Base-by-base conservation (phyloP, 2,797 vertebrate species). In the Scyliorhinus canicula region DNA sequence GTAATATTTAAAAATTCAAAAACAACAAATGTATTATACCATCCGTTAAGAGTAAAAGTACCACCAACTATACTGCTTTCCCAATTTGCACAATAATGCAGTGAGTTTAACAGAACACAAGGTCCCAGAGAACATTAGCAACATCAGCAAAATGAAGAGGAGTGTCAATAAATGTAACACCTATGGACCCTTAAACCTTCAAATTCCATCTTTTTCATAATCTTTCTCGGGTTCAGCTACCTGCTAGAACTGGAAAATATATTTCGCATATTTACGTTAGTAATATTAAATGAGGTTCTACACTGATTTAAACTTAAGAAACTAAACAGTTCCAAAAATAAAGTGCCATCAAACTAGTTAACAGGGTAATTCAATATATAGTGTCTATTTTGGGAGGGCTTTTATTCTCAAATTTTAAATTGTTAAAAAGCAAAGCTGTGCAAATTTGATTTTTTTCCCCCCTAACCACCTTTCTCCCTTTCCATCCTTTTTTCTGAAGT, bases 341-440 rank as follows among this genome's bases (percentile, higher is more conserved):
- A 79, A 44, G 7, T 82, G 40, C 7, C 19, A 82, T 44, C 19
- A 40, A 40, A 21, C 44, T 40, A 60, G 60, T 90, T 88, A 35
- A 86, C 12, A 57, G 55, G 55, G 52, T 7, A 57, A 57, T 88
- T 88, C 28, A 85, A 55, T 28, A 31, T 4, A n/a, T 21, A 21
- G n/a, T 63, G 7, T 63, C 63, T 91, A 60, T 63, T 63, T 63
- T 44, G 57, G 52, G 63, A 63, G 57, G 57, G 19, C 3, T n/a
- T 65, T 91, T 65, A 40, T n/a, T 91, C n/a, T 63, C 44, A 44
- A 91, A 63, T 63, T n/a, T 60, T 91, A 9, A 40, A 63, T 91
- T 24, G 57, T 63, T 91, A 91, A 90, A n/a, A 90, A 90, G 19
- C n/a, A n/a, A 91, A 91, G 57, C 26, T 91, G n/a, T 65, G 60